Percentiles rank a stretch among this genome's conserved stretches.
Conservation (phyloP, 1,140 invertebrate species). For the Aphis gossypii region DNA sequence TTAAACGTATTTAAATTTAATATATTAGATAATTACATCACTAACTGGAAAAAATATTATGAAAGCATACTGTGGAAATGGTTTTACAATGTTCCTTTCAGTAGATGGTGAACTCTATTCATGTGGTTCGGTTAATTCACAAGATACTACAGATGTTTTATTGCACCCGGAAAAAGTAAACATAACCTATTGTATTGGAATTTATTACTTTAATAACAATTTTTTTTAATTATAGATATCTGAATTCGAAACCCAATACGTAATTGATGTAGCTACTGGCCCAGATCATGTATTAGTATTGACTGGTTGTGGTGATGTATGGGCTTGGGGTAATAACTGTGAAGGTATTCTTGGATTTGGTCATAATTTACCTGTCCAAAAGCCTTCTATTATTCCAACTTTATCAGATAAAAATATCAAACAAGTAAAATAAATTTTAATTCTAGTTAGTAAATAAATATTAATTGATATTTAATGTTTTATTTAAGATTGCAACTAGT, state of each 20-base stretch:
- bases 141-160: conserved; percentile 65
- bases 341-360: conserved; percentile 73
- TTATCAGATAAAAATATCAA: conserved; percentile 69
- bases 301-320: conserved; percentile 70
- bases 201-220: not conserved
- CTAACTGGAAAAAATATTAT: conserved; percentile 69
- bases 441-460: conserved; percentile 21
- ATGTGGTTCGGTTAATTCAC: conserved; percentile 71
- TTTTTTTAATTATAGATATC: conserved; percentile 9
- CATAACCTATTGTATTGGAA: not conserved
- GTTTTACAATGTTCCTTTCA: conserved; percentile 73
- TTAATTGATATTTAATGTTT: conserved; percentile 32
- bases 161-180: conserved; percentile 60
- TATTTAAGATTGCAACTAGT: conserved; percentile 69
- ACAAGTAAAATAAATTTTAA: conserved; percentile 65
- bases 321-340: conserved; percentile 73
- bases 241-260: conserved; percentile 62
- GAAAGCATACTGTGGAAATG: conserved; percentile 72
- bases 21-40: conserved; percentile 67
- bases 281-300: conserved; percentile 72
- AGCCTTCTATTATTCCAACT: conserved; percentile 68
- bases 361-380: conserved; percentile 67
- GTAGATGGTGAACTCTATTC: conserved; percentile 70
- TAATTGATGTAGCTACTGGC: conserved; percentile 72
- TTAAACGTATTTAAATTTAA: not conserved